Evolutionary conservation across 2,797 vertebrate genomes (phyloP).

Genomic region (Phalanger gymnotis): DNA sequence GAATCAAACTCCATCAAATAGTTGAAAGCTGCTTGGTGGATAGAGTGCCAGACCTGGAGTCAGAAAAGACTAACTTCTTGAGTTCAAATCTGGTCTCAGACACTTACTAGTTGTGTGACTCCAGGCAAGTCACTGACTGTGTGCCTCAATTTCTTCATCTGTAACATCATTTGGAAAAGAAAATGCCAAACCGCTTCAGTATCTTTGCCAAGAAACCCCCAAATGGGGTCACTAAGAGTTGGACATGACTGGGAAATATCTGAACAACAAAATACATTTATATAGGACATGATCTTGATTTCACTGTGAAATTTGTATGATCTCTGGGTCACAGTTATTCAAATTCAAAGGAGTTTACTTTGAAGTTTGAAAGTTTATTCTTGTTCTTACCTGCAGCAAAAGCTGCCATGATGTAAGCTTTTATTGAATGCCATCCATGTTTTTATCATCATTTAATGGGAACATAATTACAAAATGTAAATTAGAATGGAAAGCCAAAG

Average conservation of each 20-base stretch:
- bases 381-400: background rate
- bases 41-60: background rate
- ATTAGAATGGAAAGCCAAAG: slow-evolving; percentile 25
- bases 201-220: background rate
- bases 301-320: background rate
- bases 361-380: background rate
- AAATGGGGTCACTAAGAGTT: background rate
- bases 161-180: background rate
- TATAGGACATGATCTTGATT: background rate
- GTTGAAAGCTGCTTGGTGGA: background rate
- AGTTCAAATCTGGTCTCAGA: background rate
- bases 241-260: background rate
- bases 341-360: background rate
- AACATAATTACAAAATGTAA: slow-evolving; percentile 49
- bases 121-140: background rate
- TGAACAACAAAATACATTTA: background rate
- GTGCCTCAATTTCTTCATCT: background rate
- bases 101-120: background rate
- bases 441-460: background rate
- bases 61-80: background rate
- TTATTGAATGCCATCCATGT: background rate
- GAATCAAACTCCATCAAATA: background rate
- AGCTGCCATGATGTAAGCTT: background rate
- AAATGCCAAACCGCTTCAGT: background rate
- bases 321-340: background rate